These are phyloP conservation scores for Leucosticte australis DNA, from an alignment of 2,113 vertebrate genomes.

Conservation along the genomic window DNA sequence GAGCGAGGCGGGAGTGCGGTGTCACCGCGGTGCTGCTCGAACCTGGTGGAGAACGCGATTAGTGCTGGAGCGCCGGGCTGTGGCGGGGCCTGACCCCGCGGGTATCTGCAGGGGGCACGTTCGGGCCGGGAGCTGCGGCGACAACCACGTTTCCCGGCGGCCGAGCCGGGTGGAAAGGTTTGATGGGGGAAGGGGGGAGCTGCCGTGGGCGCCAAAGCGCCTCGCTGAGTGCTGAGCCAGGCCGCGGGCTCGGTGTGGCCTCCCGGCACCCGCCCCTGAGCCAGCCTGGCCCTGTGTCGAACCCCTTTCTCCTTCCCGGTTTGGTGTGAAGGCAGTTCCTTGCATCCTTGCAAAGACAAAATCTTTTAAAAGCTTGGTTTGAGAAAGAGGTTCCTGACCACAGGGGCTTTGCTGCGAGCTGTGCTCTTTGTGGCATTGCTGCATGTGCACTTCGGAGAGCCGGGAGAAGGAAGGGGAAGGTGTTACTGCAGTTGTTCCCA, in stretches of 20 bases:
- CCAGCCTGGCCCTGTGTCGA: background rate
- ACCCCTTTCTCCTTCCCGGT: background rate
- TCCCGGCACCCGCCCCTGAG: no score
- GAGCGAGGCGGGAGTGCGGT: fast-evolving
- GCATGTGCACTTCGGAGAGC: background rate
- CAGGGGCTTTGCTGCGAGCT: background rate
- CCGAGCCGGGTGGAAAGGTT: background rate
- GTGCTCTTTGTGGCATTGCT: background rate
- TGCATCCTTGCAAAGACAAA: background rate
- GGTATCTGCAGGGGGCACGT: background rate
- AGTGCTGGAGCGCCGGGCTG: background rate
- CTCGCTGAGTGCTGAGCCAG: background rate
- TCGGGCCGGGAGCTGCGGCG: background rate
- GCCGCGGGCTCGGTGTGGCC: background rate
- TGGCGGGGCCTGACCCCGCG: background rate
- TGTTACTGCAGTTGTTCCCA: background rate
- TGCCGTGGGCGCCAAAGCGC: background rate
- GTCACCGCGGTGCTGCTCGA: fast-evolving
- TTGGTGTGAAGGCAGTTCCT: background rate
- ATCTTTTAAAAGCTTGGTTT: background rate
- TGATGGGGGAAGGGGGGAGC: background rate
- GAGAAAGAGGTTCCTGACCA: background rate
- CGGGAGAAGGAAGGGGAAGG: background rate
- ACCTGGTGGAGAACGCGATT: fast-evolving
- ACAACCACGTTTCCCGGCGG: background rate